Base-by-base conservation (phyloP, 2,888 invertebrate genomes). In the Nymphalis urticae region DNA sequence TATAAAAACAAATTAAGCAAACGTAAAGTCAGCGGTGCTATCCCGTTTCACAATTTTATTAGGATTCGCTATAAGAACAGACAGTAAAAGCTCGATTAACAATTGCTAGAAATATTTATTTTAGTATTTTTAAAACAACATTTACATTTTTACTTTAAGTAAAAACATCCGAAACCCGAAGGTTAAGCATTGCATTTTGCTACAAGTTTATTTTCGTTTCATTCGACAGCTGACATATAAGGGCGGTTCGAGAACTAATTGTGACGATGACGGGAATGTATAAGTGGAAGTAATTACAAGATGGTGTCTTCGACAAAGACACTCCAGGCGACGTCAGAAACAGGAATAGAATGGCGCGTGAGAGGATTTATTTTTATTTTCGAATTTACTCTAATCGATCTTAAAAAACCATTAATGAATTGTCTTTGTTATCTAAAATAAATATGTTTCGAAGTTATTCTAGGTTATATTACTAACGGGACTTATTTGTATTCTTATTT, bases 341-440 rank as follows among this genome's bases (percentile, higher is more conserved):
- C 92, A 91, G 88, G 85, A 90, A 90, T 90, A 90, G 90, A 87
- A 83, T 77, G 79, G 76, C 85, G 83, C 81, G 80, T 82, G 72
- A 27, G 80, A 77, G 78, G 80, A 68, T 72, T 71, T 68, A 69
- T 69, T 73, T 64, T 67, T 76, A 79, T 82, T 62, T 67, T 64
- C 21, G 50, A 62, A 54, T 71, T 72, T 70, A 21, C 73, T 75
- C 84, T 82, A 70, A 67, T 66, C 61, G 59, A 47, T 24, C 42
- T 54, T 61, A 47, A 51, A 32, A 66, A 61, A 54, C 47, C 1
- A 24, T 7, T 51, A 21, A 32, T 47, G 21, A 66, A 27, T 2
- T 54, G 16, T 16, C 24, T 24, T 24, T 27, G 13, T 53, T 53
- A 19, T 13, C 13, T 51, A 9, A 21, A 19, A 21, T 9, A 8